These are phyloP conservation scores for Pseudorasbora parva DNA, from an alignment of 2,113 vertebrate genomes.

Conservation along the genomic window DNA sequence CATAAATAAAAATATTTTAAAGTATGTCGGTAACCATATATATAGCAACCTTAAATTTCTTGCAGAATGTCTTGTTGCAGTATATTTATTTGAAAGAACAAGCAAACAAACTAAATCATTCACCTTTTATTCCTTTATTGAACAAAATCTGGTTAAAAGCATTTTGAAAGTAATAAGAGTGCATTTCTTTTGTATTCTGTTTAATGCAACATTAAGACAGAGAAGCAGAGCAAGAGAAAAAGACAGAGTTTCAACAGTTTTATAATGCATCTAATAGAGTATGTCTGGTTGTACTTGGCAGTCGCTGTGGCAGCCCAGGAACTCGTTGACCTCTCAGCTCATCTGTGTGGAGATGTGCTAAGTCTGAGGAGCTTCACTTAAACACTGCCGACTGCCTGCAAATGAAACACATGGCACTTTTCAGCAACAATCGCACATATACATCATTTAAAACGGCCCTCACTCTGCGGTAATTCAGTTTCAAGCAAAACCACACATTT, in stretches of 20 bases:
- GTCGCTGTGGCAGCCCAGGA: constrained; percentile 51
- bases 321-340: constrained; percentile 60
- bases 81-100: background rate
- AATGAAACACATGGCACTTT: constrained; percentile 49
- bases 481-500: constrained; percentile 36
- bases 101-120: background rate
- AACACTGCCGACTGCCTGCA: constrained; percentile 29
- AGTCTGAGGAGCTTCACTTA: constrained; percentile 41
- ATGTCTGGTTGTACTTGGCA: constrained; percentile 60
- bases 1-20: no score
- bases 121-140: constrained; percentile 16
- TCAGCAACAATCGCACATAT: constrained; percentile 42
- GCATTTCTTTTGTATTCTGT: constrained; percentile 36
- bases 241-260: constrained; percentile 43
- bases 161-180: background rate
- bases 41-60: no score
- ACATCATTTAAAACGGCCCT: constrained; percentile 46
- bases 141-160: background rate
- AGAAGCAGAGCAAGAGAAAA: background rate
- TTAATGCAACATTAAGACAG: constrained; percentile 16
- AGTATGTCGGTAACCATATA: no score
- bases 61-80: background rate
- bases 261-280: constrained; percentile 57
- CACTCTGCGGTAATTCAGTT: constrained; percentile 19
- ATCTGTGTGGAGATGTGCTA: constrained; percentile 53